Evolutionary conservation across 2,888 invertebrate genomes (phyloP).

Genomic region (Sabatieria punctata): DNA sequence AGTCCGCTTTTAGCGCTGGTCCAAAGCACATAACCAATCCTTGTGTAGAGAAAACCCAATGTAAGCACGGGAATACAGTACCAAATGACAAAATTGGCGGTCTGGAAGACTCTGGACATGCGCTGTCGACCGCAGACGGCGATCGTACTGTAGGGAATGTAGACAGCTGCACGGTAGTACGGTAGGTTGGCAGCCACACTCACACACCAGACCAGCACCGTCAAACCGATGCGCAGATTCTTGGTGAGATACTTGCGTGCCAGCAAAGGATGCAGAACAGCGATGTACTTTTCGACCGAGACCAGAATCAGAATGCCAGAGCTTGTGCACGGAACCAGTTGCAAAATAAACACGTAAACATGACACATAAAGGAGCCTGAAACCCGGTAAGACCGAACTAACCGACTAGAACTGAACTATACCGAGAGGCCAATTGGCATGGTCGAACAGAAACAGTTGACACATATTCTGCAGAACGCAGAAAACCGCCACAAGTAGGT

Average conservation of each 20-base stretch:
- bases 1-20: slow-evolving; percentile 34
- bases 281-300: slow-evolving; percentile 67
- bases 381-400: too few species aligned
- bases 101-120: slow-evolving; percentile 14
- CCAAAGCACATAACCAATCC: slow-evolving; percentile 68
- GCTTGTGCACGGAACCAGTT: slow-evolving; percentile 61
- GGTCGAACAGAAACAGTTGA: slow-evolving; percentile 22
- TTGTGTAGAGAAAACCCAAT: slow-evolving; percentile 58
- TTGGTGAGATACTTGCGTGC: slow-evolving; percentile 22
- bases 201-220: slow-evolving; percentile 17
- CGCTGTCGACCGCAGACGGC: slow-evolving; percentile 13
- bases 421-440: slow-evolving; percentile 24
- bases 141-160: slow-evolving; percentile 9
- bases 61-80: slow-evolving; percentile 62
- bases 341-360: slow-evolving; percentile 73
- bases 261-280: slow-evolving; percentile 38
- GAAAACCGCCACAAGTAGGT: slow-evolving; percentile 76
- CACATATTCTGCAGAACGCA: slow-evolving; percentile 75
- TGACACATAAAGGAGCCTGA: slow-evolving; percentile 70
- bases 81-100: slow-evolving; percentile 58
- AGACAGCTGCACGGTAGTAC: slow-evolving; percentile 16
- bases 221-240: slow-evolving; percentile 16
- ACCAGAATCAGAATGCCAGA: slow-evolving; percentile 71
- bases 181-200: slow-evolving; percentile 14
- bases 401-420: too few species aligned